A percentile compares a stretch with the other conserved stretches of the same genome.
Evolutionary conservation across 1,140 invertebrate genomes (phyloP).

Genomic region (Drosophila sp.): DNA sequence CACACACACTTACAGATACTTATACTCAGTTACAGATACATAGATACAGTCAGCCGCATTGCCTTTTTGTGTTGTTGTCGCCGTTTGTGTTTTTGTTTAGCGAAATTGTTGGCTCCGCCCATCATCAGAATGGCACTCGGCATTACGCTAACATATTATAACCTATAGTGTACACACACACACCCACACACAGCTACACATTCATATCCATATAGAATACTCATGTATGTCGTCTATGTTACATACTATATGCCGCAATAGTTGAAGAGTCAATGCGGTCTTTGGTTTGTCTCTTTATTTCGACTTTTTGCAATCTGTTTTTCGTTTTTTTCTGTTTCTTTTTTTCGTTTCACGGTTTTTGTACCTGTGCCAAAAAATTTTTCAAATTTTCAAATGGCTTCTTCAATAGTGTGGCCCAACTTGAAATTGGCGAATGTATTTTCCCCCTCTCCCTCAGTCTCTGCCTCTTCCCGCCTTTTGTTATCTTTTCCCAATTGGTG

Average conservation of each 20-base stretch:
- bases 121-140: slow-evolving; percentile 79
- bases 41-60: slow-evolving; percentile 39
- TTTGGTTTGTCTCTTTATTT: slow-evolving; percentile 81
- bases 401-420: slow-evolving; percentile 63
- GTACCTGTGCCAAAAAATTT: slow-evolving; percentile 82
- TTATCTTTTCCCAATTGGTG: slow-evolving; percentile 72
- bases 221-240: slow-evolving; percentile 18
- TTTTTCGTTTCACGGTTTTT: slow-evolving; percentile 61
- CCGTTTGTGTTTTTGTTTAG: slow-evolving; percentile 73
- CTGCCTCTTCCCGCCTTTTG: slow-evolving; percentile 46
- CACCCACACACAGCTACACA: slow-evolving; percentile 10
- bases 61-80: slow-evolving; percentile 46
- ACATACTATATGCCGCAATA: slow-evolving; percentile 58
- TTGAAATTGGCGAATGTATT: slow-evolving; percentile 51
- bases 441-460: slow-evolving; percentile 33
- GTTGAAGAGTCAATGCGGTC: slow-evolving; percentile 81
- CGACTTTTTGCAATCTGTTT: slow-evolving; percentile 46
- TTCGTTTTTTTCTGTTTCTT: slow-evolving; percentile 36
- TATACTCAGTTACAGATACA: slow-evolving; percentile 9
- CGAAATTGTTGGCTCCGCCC: slow-evolving; percentile 79
- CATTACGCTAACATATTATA: slow-evolving; percentile 83
- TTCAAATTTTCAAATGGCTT: slow-evolving; percentile 83
- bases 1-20: slow-evolving; percentile 11
- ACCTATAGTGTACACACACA: slow-evolving; percentile 55
- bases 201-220: slow-evolving; percentile 21